phyloP scores from a whole-genome alignment of 2,888 invertebrate species.

The Stratiomys singularior region DNA sequence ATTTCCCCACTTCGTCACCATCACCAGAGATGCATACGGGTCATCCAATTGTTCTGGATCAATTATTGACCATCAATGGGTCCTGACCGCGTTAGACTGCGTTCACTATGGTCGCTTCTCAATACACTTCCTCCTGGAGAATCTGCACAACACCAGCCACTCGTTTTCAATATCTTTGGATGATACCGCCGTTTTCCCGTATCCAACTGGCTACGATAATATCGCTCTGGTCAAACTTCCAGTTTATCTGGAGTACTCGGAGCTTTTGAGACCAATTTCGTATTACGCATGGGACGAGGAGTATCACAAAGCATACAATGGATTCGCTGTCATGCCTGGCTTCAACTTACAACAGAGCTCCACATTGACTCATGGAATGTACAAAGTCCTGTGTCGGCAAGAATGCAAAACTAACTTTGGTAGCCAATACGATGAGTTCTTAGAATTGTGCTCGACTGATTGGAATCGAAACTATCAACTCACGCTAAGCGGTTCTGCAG shows the following conservation, averaged over 20 bases:
- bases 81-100: constrained; percentile 36
- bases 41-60: constrained; percentile 38
- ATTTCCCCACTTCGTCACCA: not conserved
- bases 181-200: not conserved
- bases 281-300: not conserved
- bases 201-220: constrained; percentile 24
- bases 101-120: not conserved
- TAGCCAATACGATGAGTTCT: constrained; percentile 27
- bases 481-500: constrained; percentile 42
- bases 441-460: constrained; percentile 40
- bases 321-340: constrained; percentile 44
- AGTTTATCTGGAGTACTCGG: not conserved
- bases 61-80: constrained; percentile 41
- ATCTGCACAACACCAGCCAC: not conserved
- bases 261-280: not conserved
- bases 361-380: constrained; percentile 24
- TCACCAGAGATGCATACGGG: not conserved
- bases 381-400: not conserved
- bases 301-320: not conserved
- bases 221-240: constrained; percentile 7
- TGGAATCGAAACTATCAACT: constrained; percentile 36
- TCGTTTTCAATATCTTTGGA: constrained; percentile 37
- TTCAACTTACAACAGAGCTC: constrained; percentile 28
- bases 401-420: constrained; percentile 35
- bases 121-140: constrained; percentile 19